phyloP scores from a whole-genome alignment of 2,888 invertebrate species.

The Cheilosia variabilis region DNA sequence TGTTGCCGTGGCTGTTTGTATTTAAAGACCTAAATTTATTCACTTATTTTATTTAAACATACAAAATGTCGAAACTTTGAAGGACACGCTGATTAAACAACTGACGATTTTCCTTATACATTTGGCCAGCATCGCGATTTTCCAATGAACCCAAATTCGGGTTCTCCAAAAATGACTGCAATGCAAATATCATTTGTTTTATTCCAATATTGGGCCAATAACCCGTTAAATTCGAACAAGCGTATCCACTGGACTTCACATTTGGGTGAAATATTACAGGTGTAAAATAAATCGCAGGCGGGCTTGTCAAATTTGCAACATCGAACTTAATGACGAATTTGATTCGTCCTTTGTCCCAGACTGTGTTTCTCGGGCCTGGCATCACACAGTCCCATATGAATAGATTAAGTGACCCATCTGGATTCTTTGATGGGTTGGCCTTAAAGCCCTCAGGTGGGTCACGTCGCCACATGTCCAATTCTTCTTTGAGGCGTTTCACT shows the following conservation, averaged over 20 bases:
- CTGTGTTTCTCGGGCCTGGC: conserved; percentile 12
- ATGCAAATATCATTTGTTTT: conserved; percentile 50
- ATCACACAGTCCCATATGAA: conserved; percentile 6
- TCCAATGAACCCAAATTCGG: conserved; percentile 42
- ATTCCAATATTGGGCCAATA: conserved; percentile 47
- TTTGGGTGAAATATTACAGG: conserved; percentile 70
- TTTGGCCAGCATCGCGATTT: conserved; percentile 24
- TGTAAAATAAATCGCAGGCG: not conserved
- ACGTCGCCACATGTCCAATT: conserved; percentile 53
- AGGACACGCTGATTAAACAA: conserved; percentile 44
- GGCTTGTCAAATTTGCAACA: not conserved
- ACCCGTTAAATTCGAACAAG: conserved; percentile 21
- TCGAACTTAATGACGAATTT: not conserved
- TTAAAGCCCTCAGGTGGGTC: conserved; percentile 55
- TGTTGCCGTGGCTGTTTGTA: too few species aligned
- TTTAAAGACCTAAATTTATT: too few species aligned
- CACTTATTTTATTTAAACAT: not conserved
- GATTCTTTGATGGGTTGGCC: conserved; percentile 24
- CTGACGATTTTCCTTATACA: conserved; percentile 18
- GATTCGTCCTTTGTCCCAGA: not conserved
- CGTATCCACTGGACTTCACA: conserved; percentile 18
- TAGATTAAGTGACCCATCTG: conserved; percentile 52
- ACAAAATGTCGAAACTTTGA: conserved; percentile 5
- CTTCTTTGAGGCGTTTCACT: conserved; percentile 33
- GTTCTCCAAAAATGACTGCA: conserved; percentile 62